Percentiles rank a stretch among this genome's conserved stretches.
Evolutionary conservation across 2,888 invertebrate species (phyloP).

Genomic region (Argyra leucocephala): DNA sequence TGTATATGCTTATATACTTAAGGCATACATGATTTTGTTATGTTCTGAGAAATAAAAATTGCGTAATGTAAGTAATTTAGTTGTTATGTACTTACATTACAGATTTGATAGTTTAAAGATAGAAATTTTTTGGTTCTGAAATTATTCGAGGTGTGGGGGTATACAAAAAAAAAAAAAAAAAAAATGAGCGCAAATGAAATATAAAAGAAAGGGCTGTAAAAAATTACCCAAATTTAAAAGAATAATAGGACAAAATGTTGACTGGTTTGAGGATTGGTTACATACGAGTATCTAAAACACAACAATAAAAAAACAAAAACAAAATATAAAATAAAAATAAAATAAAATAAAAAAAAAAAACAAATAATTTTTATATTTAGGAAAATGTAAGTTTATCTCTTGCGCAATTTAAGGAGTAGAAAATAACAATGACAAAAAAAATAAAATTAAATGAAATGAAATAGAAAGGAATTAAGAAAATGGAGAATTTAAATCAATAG

Average conservation of each 20-base stretch:
- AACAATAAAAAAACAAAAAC: too few relatives aligned
- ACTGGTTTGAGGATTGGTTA: too few relatives aligned
- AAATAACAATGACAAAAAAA: neutral
- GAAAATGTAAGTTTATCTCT: constrained; percentile 2
- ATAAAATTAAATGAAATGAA: neutral
- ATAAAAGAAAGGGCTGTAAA: neutral
- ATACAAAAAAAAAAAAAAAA: neutral
- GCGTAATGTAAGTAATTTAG: constrained; percentile 1
- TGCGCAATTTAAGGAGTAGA: neutral
- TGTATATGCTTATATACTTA: too few relatives aligned
- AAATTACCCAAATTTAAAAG: neutral
- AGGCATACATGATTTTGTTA: neutral
- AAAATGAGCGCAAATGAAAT: neutral
- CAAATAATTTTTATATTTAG: neutral
- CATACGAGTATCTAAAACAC: too few relatives aligned
- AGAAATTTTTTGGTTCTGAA: neutral
- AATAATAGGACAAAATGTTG: too few relatives aligned
- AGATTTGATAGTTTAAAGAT: neutral
- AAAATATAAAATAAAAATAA: too few relatives aligned
- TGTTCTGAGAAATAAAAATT: neutral
- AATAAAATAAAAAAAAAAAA: neutral
- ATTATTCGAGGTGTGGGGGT: neutral
- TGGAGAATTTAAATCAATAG: constrained; percentile 3
- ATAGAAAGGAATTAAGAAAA: neutral
- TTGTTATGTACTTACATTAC: neutral